phyloP scores from a whole-genome alignment of 2,797 vertebrate genomes.

The Cephalopachus bancanus region DNA sequence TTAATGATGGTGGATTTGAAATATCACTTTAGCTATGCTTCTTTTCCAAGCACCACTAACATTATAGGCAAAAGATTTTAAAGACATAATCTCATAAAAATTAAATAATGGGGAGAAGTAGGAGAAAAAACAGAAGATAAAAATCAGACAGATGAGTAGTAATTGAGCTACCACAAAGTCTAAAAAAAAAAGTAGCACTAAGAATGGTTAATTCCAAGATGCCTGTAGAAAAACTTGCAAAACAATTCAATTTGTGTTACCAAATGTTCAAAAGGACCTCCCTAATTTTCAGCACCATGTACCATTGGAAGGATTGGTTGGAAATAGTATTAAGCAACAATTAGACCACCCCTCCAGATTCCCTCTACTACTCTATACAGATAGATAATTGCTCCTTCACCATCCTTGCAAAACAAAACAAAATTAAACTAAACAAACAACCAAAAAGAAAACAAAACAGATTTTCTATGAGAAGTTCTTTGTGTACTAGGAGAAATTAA shows the following conservation, averaged over 20 bases:
- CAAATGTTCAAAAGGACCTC: not conserved
- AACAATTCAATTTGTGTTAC: not conserved
- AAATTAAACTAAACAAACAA: too few species aligned
- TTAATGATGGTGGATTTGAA: not conserved
- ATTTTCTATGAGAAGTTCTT: not conserved
- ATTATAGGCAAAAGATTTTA: not conserved
- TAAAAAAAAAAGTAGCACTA: not conserved
- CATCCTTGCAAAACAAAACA: not conserved
- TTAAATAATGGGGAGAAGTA: not conserved
- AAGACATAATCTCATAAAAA: not conserved
- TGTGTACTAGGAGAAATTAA: not conserved
- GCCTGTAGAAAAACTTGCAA: not conserved
- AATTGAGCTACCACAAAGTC: not conserved
- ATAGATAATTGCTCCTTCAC: not conserved
- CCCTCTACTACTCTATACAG: too few species aligned
- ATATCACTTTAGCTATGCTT: not conserved
- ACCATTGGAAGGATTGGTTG: not conserved
- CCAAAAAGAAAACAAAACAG: not conserved
- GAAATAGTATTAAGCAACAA: not conserved
- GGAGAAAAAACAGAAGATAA: not conserved
- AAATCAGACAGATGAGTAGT: not conserved
- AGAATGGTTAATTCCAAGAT: not conserved
- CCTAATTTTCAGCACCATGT: not conserved
- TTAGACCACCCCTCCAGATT: not conserved
- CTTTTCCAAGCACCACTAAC: not conserved